Conservation (phyloP, 2,113 vertebrate species). For the Xenotilapia caudafasciata region DNA sequence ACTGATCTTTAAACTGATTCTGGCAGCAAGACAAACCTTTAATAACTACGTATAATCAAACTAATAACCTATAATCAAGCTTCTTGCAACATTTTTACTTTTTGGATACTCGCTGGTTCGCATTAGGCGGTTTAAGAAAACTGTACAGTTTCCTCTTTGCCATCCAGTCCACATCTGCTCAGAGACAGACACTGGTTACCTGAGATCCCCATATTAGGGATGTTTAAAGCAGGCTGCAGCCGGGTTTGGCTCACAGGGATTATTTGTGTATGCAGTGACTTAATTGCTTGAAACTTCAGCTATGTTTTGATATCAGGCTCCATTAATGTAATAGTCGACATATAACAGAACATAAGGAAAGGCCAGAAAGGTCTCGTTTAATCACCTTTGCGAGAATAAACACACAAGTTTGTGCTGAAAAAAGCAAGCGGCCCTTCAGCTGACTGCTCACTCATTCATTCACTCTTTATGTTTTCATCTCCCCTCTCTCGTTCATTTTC, state of each 20-base stretch:
- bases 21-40: not conserved
- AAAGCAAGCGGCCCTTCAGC: not conserved
- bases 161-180: not conserved
- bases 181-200: not conserved
- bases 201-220: not conserved
- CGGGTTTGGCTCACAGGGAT: not conserved
- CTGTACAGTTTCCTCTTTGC: constrained; percentile 4
- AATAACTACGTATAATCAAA: not conserved
- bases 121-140: not conserved
- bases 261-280: not conserved
- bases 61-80: not conserved
- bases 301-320: not conserved
- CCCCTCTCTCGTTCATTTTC: not conserved
- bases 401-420: not conserved
- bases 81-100: not conserved
- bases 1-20: not conserved
- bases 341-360: not conserved
- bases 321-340: not conserved
- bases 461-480: not conserved
- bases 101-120: not conserved
- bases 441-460: not conserved
- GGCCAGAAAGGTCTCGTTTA: not conserved
- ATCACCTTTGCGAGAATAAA: fast-evolving
- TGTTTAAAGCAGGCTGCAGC: not conserved
- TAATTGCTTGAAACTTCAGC: not conserved